phyloP scores from a whole-genome alignment of 2,888 invertebrate genomes.

The Eledona agricola region DNA sequence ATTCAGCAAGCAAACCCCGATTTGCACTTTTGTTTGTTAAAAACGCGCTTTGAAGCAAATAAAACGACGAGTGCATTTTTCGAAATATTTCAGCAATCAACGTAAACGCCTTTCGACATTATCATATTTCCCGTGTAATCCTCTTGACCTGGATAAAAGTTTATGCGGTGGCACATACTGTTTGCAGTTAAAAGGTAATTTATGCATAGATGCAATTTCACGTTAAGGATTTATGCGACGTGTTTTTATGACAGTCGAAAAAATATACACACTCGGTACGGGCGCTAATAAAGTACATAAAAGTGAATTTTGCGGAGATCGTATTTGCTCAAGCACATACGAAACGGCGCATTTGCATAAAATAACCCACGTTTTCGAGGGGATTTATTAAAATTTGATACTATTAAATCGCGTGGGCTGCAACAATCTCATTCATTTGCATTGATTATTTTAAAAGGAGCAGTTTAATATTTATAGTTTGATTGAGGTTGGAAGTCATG shows the following conservation, averaged over 20 bases:
- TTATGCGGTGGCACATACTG: constrained; percentile 13
- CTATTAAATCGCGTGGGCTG: too few relatives aligned
- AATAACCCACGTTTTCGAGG: constrained; percentile 14
- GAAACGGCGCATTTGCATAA: constrained; percentile 15
- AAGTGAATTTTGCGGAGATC: background rate
- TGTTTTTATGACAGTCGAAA: background rate
- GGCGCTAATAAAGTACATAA: constrained; percentile 5
- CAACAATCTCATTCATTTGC: too few relatives aligned
- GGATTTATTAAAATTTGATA: too few relatives aligned
- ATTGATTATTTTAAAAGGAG: too few relatives aligned
- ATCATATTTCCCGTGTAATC: constrained; percentile 28
- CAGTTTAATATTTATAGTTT: too few relatives aligned
- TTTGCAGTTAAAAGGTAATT: constrained; percentile 31
- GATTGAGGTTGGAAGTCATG: too few relatives aligned
- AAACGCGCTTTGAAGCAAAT: too few relatives aligned
- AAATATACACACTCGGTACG: constrained; percentile 1
- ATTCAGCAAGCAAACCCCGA: too few relatives aligned
- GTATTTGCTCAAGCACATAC: constrained; percentile 7
- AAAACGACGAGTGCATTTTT: constrained; percentile 17
- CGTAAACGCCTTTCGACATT: constrained; percentile 24
- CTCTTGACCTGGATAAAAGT: constrained; percentile 27
- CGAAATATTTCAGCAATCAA: constrained; percentile 21
- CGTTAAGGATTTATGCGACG: constrained; percentile 8
- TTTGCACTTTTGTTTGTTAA: too few relatives aligned
- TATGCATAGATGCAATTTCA: constrained; percentile 24